Percentiles rank a stretch among this genome's conserved stretches.
Conservation (phyloP, 2,888 invertebrate genomes). For the Chloroclysta siterata region DNA sequence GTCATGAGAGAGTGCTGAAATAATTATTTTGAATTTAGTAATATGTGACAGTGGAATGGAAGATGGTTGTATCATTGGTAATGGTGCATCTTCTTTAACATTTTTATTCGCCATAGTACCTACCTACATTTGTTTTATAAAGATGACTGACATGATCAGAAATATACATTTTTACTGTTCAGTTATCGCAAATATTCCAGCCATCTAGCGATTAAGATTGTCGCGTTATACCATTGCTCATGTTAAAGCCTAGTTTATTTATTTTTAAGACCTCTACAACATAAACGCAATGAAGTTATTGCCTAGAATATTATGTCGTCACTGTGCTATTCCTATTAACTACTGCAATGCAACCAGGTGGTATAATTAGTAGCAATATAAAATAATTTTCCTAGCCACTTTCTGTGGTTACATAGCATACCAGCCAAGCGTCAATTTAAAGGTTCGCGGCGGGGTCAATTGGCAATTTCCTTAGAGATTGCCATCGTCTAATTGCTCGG, state of each 20-base stretch:
- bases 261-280: too few species aligned
- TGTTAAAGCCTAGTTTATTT: too few species aligned
- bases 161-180: neutral
- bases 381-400: slow-evolving; percentile 14
- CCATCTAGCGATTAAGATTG: too few species aligned
- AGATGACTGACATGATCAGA: too few species aligned
- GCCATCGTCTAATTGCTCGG: slow-evolving; percentile 72
- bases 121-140: too few species aligned
- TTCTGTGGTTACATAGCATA: slow-evolving; percentile 38
- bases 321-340: neutral
- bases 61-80: neutral
- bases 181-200: too few species aligned
- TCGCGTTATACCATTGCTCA: too few species aligned
- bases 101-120: neutral
- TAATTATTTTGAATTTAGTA: slow-evolving; percentile 33
- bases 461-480: slow-evolving; percentile 81
- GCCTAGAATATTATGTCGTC: neutral
- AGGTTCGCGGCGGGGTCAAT: slow-evolving; percentile 80
- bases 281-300: too few species aligned
- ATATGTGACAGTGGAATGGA: slow-evolving; percentile 12
- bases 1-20: slow-evolving; percentile 44
- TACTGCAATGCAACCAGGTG: slow-evolving; percentile 15
- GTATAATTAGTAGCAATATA: slow-evolving; percentile 14
- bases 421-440: slow-evolving; percentile 60
- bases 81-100: neutral